These are phyloP conservation scores for Eueides isabella DNA, from an alignment of 1,140 invertebrate species.

Conservation along the genomic window DNA sequence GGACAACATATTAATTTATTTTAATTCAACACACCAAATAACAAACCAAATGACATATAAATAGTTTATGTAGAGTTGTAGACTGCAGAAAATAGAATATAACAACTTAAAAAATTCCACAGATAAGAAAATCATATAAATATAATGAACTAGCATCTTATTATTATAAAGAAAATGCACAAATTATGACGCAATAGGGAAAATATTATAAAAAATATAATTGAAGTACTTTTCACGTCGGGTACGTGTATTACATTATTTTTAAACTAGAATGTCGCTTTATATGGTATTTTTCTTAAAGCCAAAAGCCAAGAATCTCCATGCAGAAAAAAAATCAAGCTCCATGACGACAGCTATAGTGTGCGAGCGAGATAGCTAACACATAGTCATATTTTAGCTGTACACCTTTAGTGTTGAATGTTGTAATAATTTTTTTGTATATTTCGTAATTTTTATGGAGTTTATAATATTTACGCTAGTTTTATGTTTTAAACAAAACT, in stretches of 20 bases:
- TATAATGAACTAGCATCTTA: not conserved
- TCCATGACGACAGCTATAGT: slow-evolving; percentile 32
- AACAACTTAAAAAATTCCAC: not conserved
- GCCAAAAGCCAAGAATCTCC: slow-evolving; percentile 18
- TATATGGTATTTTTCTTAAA: not conserved
- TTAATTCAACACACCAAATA: slow-evolving; percentile 27
- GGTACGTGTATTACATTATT: too few relatives aligned
- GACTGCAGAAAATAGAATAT: not conserved
- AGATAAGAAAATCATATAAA: not conserved
- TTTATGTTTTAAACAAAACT: slow-evolving; percentile 58
- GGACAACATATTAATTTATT: slow-evolving; percentile 1
- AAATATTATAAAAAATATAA: too few relatives aligned
- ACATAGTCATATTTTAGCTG: slow-evolving; percentile 30
- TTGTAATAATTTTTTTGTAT: slow-evolving; percentile 52
- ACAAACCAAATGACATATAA: slow-evolving; percentile 30
- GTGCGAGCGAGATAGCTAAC: slow-evolving; percentile 46
- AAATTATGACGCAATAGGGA: too few relatives aligned
- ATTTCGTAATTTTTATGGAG: slow-evolving; percentile 60
- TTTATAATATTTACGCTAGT: slow-evolving; percentile 50
- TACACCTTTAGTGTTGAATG: slow-evolving; percentile 52
- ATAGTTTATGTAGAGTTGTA: not conserved
- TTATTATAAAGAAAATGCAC: not conserved
- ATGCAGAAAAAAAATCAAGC: slow-evolving; percentile 26
- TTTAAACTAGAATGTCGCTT: too few relatives aligned
- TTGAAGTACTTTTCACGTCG: too few relatives aligned